Conservation (phyloP, 2,888 invertebrate genomes). For the Pristionchus maxplancki region DNA sequence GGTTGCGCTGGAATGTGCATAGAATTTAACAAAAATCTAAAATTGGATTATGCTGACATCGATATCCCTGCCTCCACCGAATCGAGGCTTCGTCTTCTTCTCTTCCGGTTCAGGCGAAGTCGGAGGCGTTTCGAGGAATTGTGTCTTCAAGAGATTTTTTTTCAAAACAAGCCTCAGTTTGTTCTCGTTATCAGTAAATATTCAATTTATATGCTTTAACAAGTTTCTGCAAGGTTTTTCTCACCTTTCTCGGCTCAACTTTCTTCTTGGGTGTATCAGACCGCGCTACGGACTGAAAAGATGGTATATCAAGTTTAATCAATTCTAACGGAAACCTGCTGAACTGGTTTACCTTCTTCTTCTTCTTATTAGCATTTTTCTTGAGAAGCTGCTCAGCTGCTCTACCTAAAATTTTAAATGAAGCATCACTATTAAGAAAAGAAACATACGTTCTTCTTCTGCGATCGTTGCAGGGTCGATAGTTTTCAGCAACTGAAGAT, state of each 20-base stretch:
- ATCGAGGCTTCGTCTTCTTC: background rate
- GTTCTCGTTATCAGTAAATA: too few species aligned
- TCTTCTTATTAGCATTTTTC: background rate
- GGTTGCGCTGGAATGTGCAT: background rate
- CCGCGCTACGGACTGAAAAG: background rate
- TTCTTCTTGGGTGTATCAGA: background rate
- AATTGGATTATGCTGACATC: background rate
- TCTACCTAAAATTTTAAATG: background rate
- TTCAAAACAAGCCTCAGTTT: too few species aligned
- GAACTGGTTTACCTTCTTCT: background rate
- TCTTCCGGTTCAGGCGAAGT: background rate
- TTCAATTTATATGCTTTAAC: too few species aligned
- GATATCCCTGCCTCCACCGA: background rate
- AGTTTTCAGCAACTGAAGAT: background rate
- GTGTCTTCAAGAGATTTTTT: too few species aligned
- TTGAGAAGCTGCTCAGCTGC: background rate
- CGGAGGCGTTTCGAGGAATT: background rate
- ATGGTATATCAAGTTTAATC: too few species aligned
- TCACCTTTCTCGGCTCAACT: background rate
- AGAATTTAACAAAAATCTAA: background rate
- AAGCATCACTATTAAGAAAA: background rate
- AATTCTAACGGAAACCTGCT: too few species aligned
- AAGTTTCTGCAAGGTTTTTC: too few species aligned
- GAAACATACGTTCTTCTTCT: background rate
- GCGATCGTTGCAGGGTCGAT: background rate